Conservation (phyloP, 2,797 vertebrate genomes). For the Eulemur mongoz region DNA sequence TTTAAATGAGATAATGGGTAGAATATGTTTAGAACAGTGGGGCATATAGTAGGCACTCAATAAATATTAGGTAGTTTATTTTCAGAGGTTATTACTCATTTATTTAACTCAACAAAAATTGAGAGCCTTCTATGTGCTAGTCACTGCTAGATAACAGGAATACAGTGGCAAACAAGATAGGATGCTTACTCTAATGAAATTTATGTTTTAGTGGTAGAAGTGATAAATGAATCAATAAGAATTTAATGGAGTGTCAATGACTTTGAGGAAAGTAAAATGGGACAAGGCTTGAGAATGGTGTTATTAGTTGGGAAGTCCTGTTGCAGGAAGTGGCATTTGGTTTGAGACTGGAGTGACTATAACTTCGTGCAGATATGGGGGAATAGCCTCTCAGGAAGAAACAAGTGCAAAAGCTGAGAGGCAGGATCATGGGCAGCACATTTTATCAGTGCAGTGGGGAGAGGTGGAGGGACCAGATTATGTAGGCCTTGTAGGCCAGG, state of each 20-base stretch:
- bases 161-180: neutral
- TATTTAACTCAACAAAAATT: conserved; percentile 5
- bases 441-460: neutral
- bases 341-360: neutral
- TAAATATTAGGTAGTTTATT: neutral
- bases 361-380: neutral
- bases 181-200: neutral
- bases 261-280: neutral
- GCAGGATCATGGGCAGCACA: neutral
- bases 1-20: conserved; percentile 7
- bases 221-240: neutral
- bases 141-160: neutral
- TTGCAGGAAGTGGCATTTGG: neutral
- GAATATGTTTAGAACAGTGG: neutral
- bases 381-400: neutral
- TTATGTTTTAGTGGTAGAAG: conserved; percentile 19
- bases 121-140: neutral
- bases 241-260: neutral
- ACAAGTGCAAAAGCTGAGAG: neutral
- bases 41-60: neutral
- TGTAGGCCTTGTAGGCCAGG: neutral
- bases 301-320: conserved; percentile 1
- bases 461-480: neutral
- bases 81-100: neutral
- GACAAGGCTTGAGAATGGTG: neutral